phyloP scores from a whole-genome alignment of 2,113 vertebrate genomes.

The Caretta caretta region DNA sequence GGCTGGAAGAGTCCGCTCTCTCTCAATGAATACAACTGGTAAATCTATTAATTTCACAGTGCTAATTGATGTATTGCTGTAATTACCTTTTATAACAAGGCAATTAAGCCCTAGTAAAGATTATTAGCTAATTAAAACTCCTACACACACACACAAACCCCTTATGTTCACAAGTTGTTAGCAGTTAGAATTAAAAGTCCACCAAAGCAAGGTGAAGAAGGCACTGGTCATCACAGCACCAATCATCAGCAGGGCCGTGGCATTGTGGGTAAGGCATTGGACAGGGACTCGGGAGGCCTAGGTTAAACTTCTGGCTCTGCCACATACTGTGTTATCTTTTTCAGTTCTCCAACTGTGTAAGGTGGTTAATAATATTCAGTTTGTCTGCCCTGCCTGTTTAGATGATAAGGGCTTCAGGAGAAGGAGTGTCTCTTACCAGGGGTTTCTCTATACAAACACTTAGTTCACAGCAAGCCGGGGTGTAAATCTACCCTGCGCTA shows the following conservation, averaged over 20 bases:
- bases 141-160: neutral
- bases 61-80: conserved; percentile 67
- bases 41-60: conserved; percentile 67
- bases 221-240: neutral
- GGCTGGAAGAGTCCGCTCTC: neutral
- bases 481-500: neutral
- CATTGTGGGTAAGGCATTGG: neutral
- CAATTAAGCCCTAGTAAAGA: conserved; percentile 67
- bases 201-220: neutral
- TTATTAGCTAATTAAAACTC: conserved; percentile 66
- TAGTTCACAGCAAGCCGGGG: neutral
- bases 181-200: neutral
- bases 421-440: neutral
- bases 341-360: neutral
- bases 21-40: conserved; percentile 40
- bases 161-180: neutral
- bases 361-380: neutral
- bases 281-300: neutral
- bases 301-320: neutral
- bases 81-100: conserved; percentile 72
- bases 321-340: neutral
- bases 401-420: neutral
- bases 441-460: neutral
- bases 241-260: neutral
- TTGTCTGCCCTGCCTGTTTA: neutral